These are phyloP conservation scores for Hippocampus kuda DNA, from an alignment of 2,797 vertebrate species.

Conservation along the genomic window DNA sequence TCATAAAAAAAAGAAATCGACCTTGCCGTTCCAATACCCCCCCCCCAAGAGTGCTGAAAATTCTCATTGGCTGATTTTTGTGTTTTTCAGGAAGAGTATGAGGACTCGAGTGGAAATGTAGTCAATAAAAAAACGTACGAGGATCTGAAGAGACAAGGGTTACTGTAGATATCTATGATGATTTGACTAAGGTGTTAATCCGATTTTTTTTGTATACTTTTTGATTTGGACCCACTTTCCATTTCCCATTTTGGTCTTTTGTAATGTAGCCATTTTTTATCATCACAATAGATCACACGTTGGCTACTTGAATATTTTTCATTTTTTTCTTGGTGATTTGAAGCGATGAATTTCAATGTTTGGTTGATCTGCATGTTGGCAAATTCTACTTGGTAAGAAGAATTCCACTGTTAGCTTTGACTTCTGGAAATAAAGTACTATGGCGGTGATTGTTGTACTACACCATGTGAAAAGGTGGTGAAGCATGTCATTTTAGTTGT, in stretches of 20 bases:
- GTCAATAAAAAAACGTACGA: constrained; percentile 98
- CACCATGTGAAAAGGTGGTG: no score
- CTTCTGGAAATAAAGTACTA: no score
- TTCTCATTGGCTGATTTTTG: not conserved
- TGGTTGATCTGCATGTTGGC: no score
- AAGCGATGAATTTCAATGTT: not conserved
- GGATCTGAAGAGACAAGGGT: constrained; percentile 92
- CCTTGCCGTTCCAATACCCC: no score
- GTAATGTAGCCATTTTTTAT: not conserved
- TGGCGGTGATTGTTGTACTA: no score
- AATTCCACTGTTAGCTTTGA: no score
- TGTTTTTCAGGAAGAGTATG: constrained; percentile 84
- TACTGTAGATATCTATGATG: constrained; percentile 64
- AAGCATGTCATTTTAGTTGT: no score
- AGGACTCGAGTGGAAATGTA: constrained; percentile 96
- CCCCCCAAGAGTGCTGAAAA: no score
- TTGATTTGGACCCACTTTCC: not conserved
- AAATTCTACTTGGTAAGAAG: no score
- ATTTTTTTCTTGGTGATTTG: not conserved
- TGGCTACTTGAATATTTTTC: not conserved
- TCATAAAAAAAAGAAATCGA: no score
- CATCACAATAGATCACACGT: not conserved
- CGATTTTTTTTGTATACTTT: not conserved
- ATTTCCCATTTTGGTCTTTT: not conserved
- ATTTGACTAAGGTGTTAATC: not conserved